Evolutionary conservation across 2,888 invertebrate genomes (phyloP).

Genomic region (Physocephala rufipes): DNA sequence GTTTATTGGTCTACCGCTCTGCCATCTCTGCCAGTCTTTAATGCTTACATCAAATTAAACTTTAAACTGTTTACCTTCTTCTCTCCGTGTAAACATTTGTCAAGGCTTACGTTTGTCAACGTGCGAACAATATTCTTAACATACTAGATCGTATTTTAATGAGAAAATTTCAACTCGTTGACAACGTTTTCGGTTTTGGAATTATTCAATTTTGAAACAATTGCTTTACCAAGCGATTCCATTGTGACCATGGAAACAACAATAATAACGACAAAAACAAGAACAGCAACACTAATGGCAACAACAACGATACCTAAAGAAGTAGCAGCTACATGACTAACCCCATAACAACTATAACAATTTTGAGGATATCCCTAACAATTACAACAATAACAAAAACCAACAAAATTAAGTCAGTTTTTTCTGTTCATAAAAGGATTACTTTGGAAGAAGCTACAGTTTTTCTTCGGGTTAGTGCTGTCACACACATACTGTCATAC

Average conservation of each 20-base stretch:
- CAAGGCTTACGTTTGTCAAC: conserved; percentile 23
- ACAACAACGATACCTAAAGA: background rate
- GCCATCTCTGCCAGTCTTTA: background rate
- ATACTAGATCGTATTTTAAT: conserved; percentile 28
- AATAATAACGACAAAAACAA: too few species aligned
- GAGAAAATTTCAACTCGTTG: conserved; percentile 25
- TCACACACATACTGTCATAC: too few species aligned
- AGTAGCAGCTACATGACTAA: too few species aligned
- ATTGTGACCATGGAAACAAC: background rate
- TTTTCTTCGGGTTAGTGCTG: too few species aligned
- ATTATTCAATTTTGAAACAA: background rate
- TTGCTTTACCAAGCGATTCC: background rate
- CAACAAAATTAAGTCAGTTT: too few species aligned
- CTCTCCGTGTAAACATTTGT: conserved; percentile 16
- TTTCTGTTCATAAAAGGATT: too few species aligned
- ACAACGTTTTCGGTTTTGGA: conserved; percentile 12
- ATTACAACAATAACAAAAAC: background rate
- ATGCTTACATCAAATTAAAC: too few species aligned
- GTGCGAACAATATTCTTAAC: conserved; percentile 18
- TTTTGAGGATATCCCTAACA: background rate
- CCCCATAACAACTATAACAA: background rate
- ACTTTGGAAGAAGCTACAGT: too few species aligned
- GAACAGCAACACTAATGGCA: background rate
- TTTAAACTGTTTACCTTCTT: background rate
- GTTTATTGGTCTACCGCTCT: background rate